Evolutionary conservation across 2,113 vertebrate species (phyloP).

Genomic region (Thunnus maccoyii): DNA sequence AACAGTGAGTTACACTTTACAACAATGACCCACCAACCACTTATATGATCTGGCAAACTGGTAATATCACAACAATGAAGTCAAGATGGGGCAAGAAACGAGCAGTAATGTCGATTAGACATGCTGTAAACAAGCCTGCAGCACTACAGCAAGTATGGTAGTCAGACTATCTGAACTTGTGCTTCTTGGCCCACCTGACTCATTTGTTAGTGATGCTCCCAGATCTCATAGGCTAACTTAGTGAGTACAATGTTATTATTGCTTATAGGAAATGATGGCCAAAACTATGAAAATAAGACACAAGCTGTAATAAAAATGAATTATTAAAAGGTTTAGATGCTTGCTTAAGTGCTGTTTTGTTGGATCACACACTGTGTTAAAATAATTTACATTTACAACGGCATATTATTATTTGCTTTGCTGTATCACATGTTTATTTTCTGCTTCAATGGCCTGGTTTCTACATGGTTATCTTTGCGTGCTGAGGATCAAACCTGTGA

Average conservation of each 20-base stretch:
- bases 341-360: too few species aligned
- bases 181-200: neutral
- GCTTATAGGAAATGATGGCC: neutral
- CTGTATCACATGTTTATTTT: neutral
- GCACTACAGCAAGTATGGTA: too few species aligned
- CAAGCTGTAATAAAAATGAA: neutral
- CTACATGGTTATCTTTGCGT: neutral
- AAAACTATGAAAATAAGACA: neutral
- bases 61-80: too few species aligned
- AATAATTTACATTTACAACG: neutral
- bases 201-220: neutral
- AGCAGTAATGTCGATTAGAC: too few species aligned
- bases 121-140: too few species aligned
- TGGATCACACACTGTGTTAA: neutral
- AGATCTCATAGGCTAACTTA: neutral
- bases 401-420: neutral
- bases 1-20: too few species aligned
- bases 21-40: too few species aligned
- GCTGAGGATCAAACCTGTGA: constrained; percentile 24
- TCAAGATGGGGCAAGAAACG: too few species aligned
- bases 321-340: too few species aligned
- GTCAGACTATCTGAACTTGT: too few species aligned
- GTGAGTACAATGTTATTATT: neutral
- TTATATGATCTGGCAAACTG: too few species aligned
- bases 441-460: constrained; percentile 19